Conservation (phyloP, 2,797 vertebrate genomes). For the Dicrostonyx torquatus region DNA sequence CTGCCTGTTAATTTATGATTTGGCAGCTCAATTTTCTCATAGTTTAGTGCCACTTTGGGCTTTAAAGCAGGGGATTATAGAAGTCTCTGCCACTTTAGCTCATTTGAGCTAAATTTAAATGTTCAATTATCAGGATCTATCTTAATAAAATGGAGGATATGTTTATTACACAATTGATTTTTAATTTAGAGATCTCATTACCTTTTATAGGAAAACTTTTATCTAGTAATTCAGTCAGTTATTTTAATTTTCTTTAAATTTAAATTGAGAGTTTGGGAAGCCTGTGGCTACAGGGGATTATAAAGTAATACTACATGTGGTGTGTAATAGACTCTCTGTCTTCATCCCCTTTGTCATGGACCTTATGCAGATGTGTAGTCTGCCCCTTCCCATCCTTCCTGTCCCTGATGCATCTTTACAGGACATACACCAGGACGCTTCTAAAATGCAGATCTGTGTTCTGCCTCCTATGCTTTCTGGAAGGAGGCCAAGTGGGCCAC, state of each 20-base stretch:
- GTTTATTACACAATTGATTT: constrained; percentile 54
- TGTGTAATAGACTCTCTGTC: neutral
- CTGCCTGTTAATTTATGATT: neutral
- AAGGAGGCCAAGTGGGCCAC: neutral
- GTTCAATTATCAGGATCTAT: constrained; percentile 43
- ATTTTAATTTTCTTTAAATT: neutral
- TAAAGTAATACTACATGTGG: neutral
- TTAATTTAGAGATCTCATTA: constrained; percentile 41
- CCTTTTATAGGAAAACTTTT: constrained; percentile 37
- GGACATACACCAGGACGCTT: neutral
- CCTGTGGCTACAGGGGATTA: neutral
- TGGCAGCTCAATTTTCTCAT: neutral
- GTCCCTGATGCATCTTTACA: neutral
- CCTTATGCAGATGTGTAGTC: neutral
- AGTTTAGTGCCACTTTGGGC: neutral
- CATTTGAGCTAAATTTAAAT: constrained; percentile 58
- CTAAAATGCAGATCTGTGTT: neutral
- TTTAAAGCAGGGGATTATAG: neutral
- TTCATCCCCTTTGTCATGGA: neutral
- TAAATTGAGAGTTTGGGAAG: neutral
- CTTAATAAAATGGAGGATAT: constrained; percentile 31
- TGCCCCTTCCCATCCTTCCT: neutral
- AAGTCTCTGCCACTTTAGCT: neutral
- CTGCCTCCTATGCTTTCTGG: neutral
- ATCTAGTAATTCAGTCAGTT: constrained; percentile 11